Base-by-base conservation (phyloP, 2,888 invertebrate genomes). In the Cephus runcator region DNA sequence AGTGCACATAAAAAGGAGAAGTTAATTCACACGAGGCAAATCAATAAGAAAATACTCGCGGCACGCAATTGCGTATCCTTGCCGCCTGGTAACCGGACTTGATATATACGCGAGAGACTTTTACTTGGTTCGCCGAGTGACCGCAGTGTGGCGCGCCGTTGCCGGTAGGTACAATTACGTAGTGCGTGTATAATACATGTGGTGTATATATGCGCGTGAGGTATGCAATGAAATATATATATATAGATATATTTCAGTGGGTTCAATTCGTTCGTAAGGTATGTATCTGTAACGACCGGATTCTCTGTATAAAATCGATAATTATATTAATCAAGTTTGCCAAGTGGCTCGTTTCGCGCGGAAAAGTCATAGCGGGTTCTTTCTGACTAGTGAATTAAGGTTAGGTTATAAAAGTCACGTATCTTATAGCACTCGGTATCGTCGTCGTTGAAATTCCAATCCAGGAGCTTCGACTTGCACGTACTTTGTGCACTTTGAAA, bases 291-390 rank as follows among this genome's bases (percentile, higher is more conserved):
- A 77, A 71, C 15, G 56, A 40, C 71, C 71, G 23, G 9, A 15
- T 69, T 34, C 71, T 11, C 12, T 11, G 11, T 35, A 36, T 15
- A 34, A 77, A 81, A 81, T 79, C 40, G 69, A 73, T 80, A 81
- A 79, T 81, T 77, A 76, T 78, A 23, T 78, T 79, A 81, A 81
- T 81, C 80, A 74, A 71, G 23, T 15, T 23, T 23, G 23, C 56
- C 9, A 23, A 56, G 56, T 23, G 23, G 9, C 56, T 56, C 56
- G 23, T 23, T 56, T 9, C 56, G 9, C 2, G 56, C 23, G 23
- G 23, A 15, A 40, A 2, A 23, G 23, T 9, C 56, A 9, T 2
- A 23, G 23, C 23, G 23, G 56, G 23, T 56, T 9, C 56, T 9
- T 23, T 23, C 56, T 1, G 56, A 23, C 56, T 23, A 56, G 23